Evolutionary conservation across 2,888 invertebrate species (phyloP).

Genomic region (Hirudinaria manillensis): DNA sequence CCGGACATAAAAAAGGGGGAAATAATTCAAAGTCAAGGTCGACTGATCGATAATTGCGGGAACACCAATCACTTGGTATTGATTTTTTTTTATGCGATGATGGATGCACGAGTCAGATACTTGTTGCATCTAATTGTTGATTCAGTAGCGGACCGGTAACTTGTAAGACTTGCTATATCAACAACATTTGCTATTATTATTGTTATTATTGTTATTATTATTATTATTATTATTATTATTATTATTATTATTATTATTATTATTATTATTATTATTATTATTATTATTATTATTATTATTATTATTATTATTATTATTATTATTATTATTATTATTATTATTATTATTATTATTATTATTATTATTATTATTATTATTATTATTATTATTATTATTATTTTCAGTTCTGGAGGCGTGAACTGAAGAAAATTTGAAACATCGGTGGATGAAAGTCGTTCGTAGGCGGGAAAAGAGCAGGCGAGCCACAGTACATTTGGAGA

Average conservation of each 20-base stretch:
- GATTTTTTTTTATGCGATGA: too few relatives aligned
- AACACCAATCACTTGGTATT: background rate
- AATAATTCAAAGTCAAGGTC: too few relatives aligned
- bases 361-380: slow-evolving; percentile 7
- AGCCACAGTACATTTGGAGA: too few relatives aligned
- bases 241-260: slow-evolving; percentile 7
- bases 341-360: slow-evolving; percentile 7
- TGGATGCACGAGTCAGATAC: too few relatives aligned
- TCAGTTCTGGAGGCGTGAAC: too few relatives aligned
- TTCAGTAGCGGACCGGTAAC: background rate
- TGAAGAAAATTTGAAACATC: too few relatives aligned
- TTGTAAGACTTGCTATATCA: too few relatives aligned
- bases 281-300: slow-evolving; percentile 7
- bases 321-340: slow-evolving; percentile 7
- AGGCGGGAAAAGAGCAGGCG: too few relatives aligned
- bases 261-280: slow-evolving; percentile 7
- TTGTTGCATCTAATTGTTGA: background rate
- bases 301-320: slow-evolving; percentile 7
- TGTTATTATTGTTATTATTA: background rate
- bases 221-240: background rate
- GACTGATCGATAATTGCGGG: background rate
- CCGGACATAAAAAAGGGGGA: too few relatives aligned
- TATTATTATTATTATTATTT: slow-evolving; percentile 7
- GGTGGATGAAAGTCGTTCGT: too few relatives aligned
- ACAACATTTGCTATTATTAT: background rate